Percentiles rank a stretch among this genome's conserved stretches.
Evolutionary conservation across 2,888 invertebrate genomes (phyloP).

Genomic region (Trilocha varians): DNA sequence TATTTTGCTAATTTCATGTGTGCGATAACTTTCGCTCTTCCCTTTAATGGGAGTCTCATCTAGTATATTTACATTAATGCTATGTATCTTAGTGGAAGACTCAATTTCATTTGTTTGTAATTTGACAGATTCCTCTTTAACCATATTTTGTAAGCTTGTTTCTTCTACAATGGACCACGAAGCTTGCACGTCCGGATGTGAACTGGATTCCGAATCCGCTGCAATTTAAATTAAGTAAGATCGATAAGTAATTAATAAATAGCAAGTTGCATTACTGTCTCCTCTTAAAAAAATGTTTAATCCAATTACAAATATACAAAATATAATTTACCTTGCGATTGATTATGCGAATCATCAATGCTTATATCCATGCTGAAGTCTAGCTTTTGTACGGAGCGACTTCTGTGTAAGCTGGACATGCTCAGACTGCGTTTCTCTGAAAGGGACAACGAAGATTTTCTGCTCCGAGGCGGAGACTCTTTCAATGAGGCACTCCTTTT

Average conservation of each 20-base stretch:
- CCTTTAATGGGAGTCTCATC: constrained; percentile 53
- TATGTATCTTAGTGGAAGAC: constrained; percentile 35
- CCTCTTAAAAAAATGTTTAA: constrained; percentile 2
- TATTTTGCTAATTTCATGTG: constrained; percentile 62
- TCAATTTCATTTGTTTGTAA: constrained; percentile 25
- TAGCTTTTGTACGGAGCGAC: constrained; percentile 64
- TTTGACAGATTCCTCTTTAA: constrained; percentile 30
- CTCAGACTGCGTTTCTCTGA: constrained; percentile 55
- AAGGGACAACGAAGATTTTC: constrained; percentile 39
- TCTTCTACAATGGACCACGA: constrained; percentile 50
- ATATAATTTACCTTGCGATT: constrained; percentile 42
- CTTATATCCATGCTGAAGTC: constrained; percentile 73
- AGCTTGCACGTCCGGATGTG: constrained; percentile 23
- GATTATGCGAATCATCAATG: constrained; percentile 56
- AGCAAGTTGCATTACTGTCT: background rate
- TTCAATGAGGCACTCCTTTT: constrained; percentile 54
- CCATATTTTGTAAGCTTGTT: constrained; percentile 34
- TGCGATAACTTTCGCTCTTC: constrained; percentile 35
- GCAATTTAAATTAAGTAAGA: constrained; percentile 16
- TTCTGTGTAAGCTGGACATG: constrained; percentile 54
- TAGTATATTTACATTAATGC: constrained; percentile 22
- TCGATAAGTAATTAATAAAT: background rate
- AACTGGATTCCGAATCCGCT: constrained; percentile 41
- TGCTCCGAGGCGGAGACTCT: constrained; percentile 45
- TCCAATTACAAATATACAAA: background rate